Conservation (phyloP, 1,140 invertebrate species). For the Penaeus chinensis region DNA sequence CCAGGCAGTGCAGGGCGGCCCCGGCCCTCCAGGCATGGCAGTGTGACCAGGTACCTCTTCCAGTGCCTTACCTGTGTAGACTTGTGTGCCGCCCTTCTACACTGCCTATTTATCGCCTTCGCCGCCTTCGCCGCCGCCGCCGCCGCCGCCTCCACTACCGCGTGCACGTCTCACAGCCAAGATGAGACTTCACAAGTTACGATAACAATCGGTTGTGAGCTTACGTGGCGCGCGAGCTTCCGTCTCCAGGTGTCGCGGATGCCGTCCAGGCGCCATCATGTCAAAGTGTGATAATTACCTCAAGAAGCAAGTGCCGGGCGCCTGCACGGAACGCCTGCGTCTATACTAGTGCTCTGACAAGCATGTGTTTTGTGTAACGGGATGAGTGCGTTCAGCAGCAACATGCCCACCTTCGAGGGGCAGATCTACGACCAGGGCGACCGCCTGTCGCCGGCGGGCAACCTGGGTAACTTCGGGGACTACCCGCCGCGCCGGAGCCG, state of each 20-base stretch:
- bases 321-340: no score
- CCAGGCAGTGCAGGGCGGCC: constrained; percentile 38
- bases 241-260: no score
- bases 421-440: background rate
- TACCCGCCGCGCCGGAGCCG: constrained; percentile 14
- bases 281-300: background rate
- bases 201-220: no score
- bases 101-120: background rate
- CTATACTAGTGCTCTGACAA: background rate
- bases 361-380: no score
- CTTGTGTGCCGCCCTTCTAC: background rate
- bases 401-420: no score
- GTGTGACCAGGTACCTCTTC: background rate
- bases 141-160: background rate
- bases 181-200: no score
- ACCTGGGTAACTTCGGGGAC: background rate
- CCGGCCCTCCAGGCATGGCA: constrained; percentile 6
- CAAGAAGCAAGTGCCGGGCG: constrained; percentile 22
- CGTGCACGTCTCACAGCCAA: background rate
- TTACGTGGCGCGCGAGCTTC: no score
- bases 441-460: background rate
- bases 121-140: background rate
- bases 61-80: constrained; percentile 24
- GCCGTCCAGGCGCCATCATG: no score
- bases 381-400: no score